Evolutionary conservation across 2,888 invertebrate species (phyloP), one percentile per base, ranked within the genome.

Genomic region (Caradrina kadenii): DNA sequence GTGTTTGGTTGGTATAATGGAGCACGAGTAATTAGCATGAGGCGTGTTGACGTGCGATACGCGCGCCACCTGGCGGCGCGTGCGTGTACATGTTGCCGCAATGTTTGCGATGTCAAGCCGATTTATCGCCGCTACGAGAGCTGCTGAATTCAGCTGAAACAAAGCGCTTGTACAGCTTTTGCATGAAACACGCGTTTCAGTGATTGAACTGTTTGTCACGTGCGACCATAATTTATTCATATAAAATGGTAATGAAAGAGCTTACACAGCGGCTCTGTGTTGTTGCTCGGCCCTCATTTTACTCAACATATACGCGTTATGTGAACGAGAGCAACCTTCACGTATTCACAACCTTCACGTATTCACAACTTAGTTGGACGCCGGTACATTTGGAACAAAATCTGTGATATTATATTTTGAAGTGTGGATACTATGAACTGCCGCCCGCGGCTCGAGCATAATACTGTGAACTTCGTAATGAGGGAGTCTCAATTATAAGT

Each of bases 21-120:
- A 13, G 26, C n/a, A n/a, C 48, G 26, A 73, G 69, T 60, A 77
- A 88, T 91, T 90, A 84, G 88, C 90, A 90, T 88, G 84, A 84
- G 85, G 84, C 80, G 80, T 83, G 87, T 90, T 88, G 78, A 61
- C 67, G 79, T 87, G 87, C 90, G 80, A 87, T 87, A 91, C 82
- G 79, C 70, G 59, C 66, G 49, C 53, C 73, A 72, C 69, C 71
- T 54, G 54, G 53, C 22, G 22, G 22, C 26, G n/a, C 50, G 39
- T 52, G 17, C 35, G 35, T 45, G 53, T 45, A 11, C 52, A 6
- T 48, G 4, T 17, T 48, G 31, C 50, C 31, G 49, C 49, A 22
- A 19, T 63, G 70, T 69, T 59, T 55, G 48, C 55, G n/a, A 60
- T n/a, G 39, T 22, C 4, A 21, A 17, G 15, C 2, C 15, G 31